Base-by-base conservation (phyloP, 2,888 invertebrate genomes). In the Hemistola chrysoprasaria region DNA sequence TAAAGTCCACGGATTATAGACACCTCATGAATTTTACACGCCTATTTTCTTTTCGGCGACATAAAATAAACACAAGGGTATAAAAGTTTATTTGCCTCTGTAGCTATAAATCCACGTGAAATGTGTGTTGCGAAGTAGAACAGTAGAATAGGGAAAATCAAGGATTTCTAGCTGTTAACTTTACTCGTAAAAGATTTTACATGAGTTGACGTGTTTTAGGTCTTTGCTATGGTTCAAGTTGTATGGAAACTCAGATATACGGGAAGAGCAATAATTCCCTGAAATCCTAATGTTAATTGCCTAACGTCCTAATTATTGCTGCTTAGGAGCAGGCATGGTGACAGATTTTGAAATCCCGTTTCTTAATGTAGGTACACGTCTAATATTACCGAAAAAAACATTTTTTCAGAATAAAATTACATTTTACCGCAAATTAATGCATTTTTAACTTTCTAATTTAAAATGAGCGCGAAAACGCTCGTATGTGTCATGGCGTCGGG, bases 11-110 rank as follows among this genome's bases (percentile, higher is more conserved):
- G 22, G 45, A 52, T 48, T 44, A 39, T 41, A 41, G 39, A 34
- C 41, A 48, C 46, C 43, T 48, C 52, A 44, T 49, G 41, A 46
- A 52, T 52, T 49, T 44, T 38, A 38, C 39, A 32, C 43, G 48
- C 33, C 27, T 31, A 35, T 26, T 47, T 39, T 34, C 38, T 45
- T 47, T 44, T 47, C 28, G 10, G 40, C 34, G 38, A 27, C 45
- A 38, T 49, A 42, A 47, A 42, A 35, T 38, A 36, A 41, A 47
- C 31, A 35, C 38, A 24, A 33, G 27, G 28, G 10, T 35, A 9
- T 41, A 23, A 48, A 45, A 52, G 39, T 41, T 46, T 40, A 32
- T 36, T 29, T 33, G 37, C 38, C 30, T 22, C 26, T 8, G 22
- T 27, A 20, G 21, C 29, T 42, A 32, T 47, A 42, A 42, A 48